These are phyloP conservation scores for Lepisosteus oculatus DNA, from an alignment of 2,113 vertebrate species.

Conservation along the genomic window DNA sequence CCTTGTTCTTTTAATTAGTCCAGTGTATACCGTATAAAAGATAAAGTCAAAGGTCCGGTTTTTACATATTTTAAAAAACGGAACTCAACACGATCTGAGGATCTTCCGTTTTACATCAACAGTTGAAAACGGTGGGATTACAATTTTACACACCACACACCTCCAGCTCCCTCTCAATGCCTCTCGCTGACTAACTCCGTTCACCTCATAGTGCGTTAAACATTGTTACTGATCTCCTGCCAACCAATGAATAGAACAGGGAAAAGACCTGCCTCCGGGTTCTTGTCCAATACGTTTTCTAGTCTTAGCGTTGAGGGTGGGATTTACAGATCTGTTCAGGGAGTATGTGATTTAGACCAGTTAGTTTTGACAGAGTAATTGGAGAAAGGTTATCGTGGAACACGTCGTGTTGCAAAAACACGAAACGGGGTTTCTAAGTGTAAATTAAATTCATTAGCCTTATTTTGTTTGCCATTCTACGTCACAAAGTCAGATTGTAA, in stretches of 20 bases:
- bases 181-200: constrained; percentile 84
- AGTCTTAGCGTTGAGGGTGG: constrained; percentile 48
- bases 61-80: constrained; percentile 5
- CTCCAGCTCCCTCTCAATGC: constrained; percentile 41
- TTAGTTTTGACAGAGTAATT: constrained; percentile 30
- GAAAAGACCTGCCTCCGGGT: constrained; percentile 40
- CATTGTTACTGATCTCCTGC: constrained; percentile 85
- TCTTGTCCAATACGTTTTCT: constrained; percentile 49
- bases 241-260: constrained; percentile 77
- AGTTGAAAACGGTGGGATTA: constrained; percentile 30
- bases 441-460: constrained; percentile 4
- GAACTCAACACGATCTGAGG: constrained; percentile 7
- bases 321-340: constrained; percentile 43
- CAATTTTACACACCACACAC: constrained; percentile 45
- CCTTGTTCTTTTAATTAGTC: constrained; percentile 54
- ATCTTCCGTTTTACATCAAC: constrained; percentile 19
- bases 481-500: not conserved
- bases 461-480: not conserved
- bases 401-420: constrained; percentile 10
- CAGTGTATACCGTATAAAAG: constrained; percentile 21
- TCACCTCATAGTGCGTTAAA: constrained; percentile 96
- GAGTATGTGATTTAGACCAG: constrained; percentile 66
- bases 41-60: constrained; percentile 24
- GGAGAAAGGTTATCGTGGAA: not conserved
- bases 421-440: constrained; percentile 8